These are phyloP conservation scores for Halictus rubicundus DNA, from an alignment of 1,140 invertebrate species.

Conservation along the genomic window DNA sequence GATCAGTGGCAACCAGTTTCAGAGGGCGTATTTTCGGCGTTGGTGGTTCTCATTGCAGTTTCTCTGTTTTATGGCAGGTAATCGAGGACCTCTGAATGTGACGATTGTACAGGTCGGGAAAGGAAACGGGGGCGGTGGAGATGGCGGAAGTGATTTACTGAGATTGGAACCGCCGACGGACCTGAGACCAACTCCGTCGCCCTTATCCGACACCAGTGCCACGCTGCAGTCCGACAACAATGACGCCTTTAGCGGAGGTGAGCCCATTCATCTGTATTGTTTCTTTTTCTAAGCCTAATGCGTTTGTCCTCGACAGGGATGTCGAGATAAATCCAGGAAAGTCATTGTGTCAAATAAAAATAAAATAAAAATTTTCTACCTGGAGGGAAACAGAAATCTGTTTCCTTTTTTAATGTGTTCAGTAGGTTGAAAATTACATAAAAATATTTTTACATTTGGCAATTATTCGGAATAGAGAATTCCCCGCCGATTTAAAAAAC, in stretches of 20 bases:
- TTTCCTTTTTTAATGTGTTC: no score
- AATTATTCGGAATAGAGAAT: no score
- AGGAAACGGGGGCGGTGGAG: slow-evolving; percentile 62
- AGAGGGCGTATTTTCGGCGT: slow-evolving; percentile 2
- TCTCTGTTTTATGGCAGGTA: slow-evolving; percentile 69
- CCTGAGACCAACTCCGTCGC: slow-evolving; percentile 71
- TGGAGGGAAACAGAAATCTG: no score
- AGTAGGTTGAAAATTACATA: no score
- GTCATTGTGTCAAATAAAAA: no score
- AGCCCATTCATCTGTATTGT: slow-evolving; percentile 25
- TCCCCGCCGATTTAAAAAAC: no score
- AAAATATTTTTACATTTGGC: no score
- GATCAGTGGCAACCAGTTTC: neutral
- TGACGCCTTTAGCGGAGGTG: slow-evolving; percentile 72
- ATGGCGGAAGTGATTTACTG: slow-evolving; percentile 70
- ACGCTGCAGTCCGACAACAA: slow-evolving; percentile 75
- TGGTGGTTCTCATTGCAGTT: slow-evolving; percentile 5
- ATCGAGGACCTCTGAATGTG: slow-evolving; percentile 75
- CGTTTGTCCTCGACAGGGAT: neutral
- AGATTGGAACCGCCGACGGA: slow-evolving; percentile 71
- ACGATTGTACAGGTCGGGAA: slow-evolving; percentile 75
- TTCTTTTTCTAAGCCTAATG: neutral
- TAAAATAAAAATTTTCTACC: no score
- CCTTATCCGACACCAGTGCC: slow-evolving; percentile 72
- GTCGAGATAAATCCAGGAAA: no score